Percentiles rank a stretch among this genome's conserved stretches.
Conservation (phyloP, 2,888 invertebrate species). For the Oscheius myriophilus region DNA sequence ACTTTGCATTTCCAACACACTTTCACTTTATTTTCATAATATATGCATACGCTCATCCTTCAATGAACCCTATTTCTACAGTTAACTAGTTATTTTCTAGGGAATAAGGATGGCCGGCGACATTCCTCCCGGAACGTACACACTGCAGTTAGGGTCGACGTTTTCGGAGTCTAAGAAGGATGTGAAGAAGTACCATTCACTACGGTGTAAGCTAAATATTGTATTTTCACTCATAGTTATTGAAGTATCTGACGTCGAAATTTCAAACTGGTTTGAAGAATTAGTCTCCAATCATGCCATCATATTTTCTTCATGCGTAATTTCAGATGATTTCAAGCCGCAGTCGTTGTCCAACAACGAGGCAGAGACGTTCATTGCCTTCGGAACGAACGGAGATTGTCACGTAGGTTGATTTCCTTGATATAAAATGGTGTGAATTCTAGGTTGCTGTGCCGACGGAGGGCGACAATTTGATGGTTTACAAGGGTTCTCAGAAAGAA, state of each 20-base stretch:
- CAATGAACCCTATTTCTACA: no score
- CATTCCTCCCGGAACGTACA: constrained; percentile 61
- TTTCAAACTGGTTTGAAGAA: no score
- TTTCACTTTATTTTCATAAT: constrained; percentile 1
- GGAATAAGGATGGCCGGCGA: constrained; percentile 41
- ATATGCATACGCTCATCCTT: no score
- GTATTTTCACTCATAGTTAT: no score
- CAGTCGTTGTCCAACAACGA: constrained; percentile 54
- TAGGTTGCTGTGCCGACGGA: constrained; percentile 62
- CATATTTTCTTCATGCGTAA: no score
- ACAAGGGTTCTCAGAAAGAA: constrained; percentile 64
- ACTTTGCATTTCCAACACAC: no score
- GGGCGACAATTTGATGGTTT: constrained; percentile 59
- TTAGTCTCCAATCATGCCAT: no score
- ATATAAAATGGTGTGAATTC: background rate
- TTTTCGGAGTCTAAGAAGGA: constrained; percentile 37
- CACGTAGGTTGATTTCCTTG: constrained; percentile 45
- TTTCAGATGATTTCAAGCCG: constrained; percentile 68
- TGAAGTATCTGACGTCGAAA: no score
- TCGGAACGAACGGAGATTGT: constrained; percentile 58
- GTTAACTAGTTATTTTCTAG: background rate
- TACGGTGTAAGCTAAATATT: constrained; percentile 50
- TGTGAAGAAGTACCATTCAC: constrained; percentile 48
- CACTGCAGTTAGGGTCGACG: constrained; percentile 55
- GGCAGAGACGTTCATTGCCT: constrained; percentile 61